These are phyloP conservation scores for Prorops nasuta DNA, from an alignment of 1,140 invertebrate species.

Conservation along the genomic window DNA sequence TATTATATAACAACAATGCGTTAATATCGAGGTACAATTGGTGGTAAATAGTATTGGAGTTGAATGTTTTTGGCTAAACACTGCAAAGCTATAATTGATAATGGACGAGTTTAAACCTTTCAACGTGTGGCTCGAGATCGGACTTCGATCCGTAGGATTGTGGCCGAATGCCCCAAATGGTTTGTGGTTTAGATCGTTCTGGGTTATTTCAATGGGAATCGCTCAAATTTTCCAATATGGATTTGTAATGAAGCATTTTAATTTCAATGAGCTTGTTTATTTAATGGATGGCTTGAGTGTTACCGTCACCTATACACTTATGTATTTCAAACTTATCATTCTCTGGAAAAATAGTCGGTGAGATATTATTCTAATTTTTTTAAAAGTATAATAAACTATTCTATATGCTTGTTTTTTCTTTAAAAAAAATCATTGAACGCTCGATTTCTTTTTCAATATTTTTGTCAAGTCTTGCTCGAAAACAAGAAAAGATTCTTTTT, in stretches of 20 bases:
- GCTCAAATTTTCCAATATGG: conserved; percentile 16
- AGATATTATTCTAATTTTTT: not conserved
- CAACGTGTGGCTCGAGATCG: conserved; percentile 3
- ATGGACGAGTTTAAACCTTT: conserved; percentile 9
- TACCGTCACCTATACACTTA: conserved; percentile 9
- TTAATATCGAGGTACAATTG: conserved; percentile 2
- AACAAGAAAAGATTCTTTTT: no score
- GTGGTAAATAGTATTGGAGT: not conserved
- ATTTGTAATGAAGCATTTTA: conserved; percentile 12
- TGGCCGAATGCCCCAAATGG: conserved; percentile 10
- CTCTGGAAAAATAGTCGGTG: conserved; percentile 20
- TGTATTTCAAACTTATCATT: conserved; percentile 16
- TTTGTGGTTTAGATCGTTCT: not conserved
- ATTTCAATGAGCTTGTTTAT: not conserved
- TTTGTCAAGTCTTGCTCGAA: conserved; percentile 1
- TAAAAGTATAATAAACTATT: not conserved
- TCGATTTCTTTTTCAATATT: not conserved
- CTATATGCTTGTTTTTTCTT: not conserved
- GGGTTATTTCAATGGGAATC: conserved; percentile 4
- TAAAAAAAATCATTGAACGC: not conserved
- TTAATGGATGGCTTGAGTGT: conserved; percentile 17
- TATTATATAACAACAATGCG: not conserved
- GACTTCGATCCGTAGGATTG: conserved; percentile 11
- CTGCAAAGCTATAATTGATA: not conserved
- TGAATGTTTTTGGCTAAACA: not conserved